Base-by-base conservation (phyloP, 2,113 vertebrate genomes). In the Ammodytes dubius region DNA sequence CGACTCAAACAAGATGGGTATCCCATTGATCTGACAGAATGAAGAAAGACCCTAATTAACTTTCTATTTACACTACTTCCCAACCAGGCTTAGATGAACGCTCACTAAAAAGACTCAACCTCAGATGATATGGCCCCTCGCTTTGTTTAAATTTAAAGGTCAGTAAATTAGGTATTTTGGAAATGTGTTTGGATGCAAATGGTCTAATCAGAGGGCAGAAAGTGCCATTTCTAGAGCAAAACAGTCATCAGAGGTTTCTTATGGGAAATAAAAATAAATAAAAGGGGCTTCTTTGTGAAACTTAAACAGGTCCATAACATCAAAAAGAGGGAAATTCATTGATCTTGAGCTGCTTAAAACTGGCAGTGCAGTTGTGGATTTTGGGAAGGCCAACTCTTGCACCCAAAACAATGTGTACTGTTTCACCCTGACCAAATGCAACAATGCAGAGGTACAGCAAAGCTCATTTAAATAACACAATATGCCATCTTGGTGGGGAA, bases 1-100 rank as follows among this genome's bases (percentile, higher is more conserved):
- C 57, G 50, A 64, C 77, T 83, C 81, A 81, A 88, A 88, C 76
- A 75, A 77, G 74, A 87, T 81, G 65, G 84, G 80, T 27, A 85
- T 37, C 58, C 71, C 68, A 80, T 19, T 85, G 70, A 93, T 86
- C 71, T 87, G 89, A 91, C 88, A 90, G 82, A 81, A 86, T 85
- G 75, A 90, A 75, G 82, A 70, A 90, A 87, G 57, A 76, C 68
- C 39, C 66, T 65, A 85, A 83, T 89, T 89, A 86, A 87, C 83
- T 85, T 66, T 82, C 63, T 77, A 81, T 88, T 87, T 88, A 82
- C 17, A 7, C 47, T n/a, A 67, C 81, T 85, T 86, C 74, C 58
- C 11, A 39, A 71, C 68, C 43, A 74, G 74, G 58, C 63, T 56
- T 19, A 71, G 75, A 85, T 42, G 49, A 82, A 74, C 65, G 40